Evolutionary conservation across 1,140 invertebrate genomes (phyloP), one percentile per base, ranked within the genome.

Genomic region (Campodea augens): DNA sequence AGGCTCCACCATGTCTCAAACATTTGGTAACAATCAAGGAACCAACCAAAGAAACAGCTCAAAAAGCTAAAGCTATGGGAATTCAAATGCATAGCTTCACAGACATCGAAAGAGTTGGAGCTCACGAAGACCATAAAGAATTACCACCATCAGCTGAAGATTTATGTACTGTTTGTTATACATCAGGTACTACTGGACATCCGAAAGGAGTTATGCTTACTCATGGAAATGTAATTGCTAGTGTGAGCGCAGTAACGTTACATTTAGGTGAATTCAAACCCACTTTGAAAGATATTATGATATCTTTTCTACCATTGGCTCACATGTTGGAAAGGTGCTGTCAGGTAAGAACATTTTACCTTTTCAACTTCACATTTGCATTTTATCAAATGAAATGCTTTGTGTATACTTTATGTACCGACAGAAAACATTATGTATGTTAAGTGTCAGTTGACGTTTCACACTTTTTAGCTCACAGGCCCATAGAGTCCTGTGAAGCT

Each of bases 121-220:
- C 82, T 4, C 75, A 81, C 52, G 77, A 78, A 60, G 75, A 77
- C 56, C 69, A 78, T 53, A 74, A 76, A 25, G 81, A 83, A 64
- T 63, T 81, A 76, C 85, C 89, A 43, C 87, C 90, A 2, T 73
- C 72, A 57, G 74, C 82, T 7, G 75, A 78, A 27, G 88, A 93
- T 60, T 60, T 97, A 4, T 87, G 83, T 58, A 91, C 88, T 21
- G 80, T 97, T 51, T 95, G 89, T 60, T 97, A 96, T 61, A 97
- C 92, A 1, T 95, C 89, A 13, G 93, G 92, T 2, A 97, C 92
- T 12, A 97, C 92, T n/a, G 93, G 93, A 29, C 84, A 84, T 62
- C 92, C 93, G 1, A 97, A 97, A 67, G 93, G 92, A 41, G 93
- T 96, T 0, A 92, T 96, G 85, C 61, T 97, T 48, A 91, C 84